Percentiles rank a stretch among this genome's conserved stretches.
phyloP scores from a whole-genome alignment of 2,888 invertebrate genomes.

The Caenorhabditis sp. region DNA sequence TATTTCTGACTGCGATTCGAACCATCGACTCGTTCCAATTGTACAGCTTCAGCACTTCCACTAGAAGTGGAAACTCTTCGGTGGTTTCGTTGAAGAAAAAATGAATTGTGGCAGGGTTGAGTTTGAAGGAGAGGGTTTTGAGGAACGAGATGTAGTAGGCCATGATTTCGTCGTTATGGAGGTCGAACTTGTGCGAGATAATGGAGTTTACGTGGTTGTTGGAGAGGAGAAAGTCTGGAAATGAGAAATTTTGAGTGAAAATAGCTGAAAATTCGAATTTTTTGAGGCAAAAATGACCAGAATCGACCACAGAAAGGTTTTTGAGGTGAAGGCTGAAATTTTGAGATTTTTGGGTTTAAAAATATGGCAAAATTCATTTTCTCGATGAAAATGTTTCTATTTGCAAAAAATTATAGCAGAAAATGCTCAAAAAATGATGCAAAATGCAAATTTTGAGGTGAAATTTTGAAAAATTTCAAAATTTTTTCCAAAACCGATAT shows the following conservation, averaged over 20 bases:
- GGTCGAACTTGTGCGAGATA: conserved; percentile 99
- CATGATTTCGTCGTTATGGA: conserved; percentile 93
- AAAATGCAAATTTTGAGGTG: no score
- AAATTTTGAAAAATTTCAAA: no score
- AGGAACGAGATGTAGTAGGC: conserved; percentile 98
- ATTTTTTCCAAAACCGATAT: no score
- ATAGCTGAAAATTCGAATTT: background rate
- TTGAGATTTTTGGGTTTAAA: no score
- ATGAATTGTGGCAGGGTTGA: conserved; percentile 98
- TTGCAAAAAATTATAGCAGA: no score
- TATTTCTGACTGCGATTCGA: conserved; percentile 96
- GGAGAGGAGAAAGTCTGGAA: conserved; percentile 93
- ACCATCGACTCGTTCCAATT: conserved; percentile 99
- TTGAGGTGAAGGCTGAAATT: no score
- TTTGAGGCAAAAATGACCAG: no score
- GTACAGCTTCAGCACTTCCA: conserved; percentile 99
- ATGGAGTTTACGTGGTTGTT: conserved; percentile 99
- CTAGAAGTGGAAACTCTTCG: conserved; percentile 98
- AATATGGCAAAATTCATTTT: no score
- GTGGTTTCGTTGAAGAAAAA: conserved; percentile 99
- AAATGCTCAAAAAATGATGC: no score
- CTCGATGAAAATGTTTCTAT: no score
- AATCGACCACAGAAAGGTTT: no score
- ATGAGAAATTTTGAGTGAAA: no score
- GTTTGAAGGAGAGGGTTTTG: conserved; percentile 96